phyloP scores from a whole-genome alignment of 1,140 invertebrate genomes.

The Cydia strobilella region DNA sequence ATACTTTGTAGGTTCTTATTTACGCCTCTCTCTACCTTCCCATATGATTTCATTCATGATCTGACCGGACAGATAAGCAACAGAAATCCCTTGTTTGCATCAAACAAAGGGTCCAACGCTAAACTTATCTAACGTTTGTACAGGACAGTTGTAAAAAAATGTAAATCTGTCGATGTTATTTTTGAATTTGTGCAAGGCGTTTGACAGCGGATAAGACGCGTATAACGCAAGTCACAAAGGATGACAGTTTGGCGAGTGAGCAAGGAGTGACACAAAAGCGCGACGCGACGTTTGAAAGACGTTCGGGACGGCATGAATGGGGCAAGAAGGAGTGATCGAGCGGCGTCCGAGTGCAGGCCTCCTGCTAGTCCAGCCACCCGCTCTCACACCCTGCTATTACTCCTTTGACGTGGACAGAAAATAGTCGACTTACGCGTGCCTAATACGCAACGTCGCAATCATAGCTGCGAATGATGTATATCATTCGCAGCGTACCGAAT shows the following conservation, averaged over 20 bases:
- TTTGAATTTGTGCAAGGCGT: conserved; percentile 79
- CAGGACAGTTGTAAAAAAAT: conserved; percentile 66
- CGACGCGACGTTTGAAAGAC: conserved; percentile 67
- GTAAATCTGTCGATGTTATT: conserved; percentile 68
- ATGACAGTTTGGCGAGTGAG: conserved; percentile 63
- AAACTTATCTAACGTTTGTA: conserved; percentile 76
- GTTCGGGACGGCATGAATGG: conserved; percentile 60
- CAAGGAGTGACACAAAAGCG: conserved; percentile 65
- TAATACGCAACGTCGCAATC: neutral
- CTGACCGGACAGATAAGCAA: conserved; percentile 63
- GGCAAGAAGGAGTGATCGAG: conserved; percentile 74
- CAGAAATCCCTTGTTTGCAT: conserved; percentile 73
- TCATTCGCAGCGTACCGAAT: too few species aligned
- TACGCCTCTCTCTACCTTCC: conserved; percentile 39
- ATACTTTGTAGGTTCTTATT: conserved; percentile 35
- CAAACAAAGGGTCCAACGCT: conserved; percentile 69
- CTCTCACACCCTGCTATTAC: conserved; percentile 40
- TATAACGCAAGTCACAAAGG: conserved; percentile 59
- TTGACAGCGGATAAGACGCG: conserved; percentile 69
- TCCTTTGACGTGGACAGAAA: conserved; percentile 38
- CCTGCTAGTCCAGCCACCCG: conserved; percentile 29
- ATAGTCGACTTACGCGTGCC: conserved; percentile 12
- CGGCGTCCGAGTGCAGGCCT: conserved; percentile 39
- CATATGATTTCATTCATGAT: conserved; percentile 54
- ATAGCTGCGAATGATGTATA: too few species aligned